These are phyloP conservation scores for Anorthoa munda DNA, from an alignment of 2,888 invertebrate species.

Conservation along the genomic window DNA sequence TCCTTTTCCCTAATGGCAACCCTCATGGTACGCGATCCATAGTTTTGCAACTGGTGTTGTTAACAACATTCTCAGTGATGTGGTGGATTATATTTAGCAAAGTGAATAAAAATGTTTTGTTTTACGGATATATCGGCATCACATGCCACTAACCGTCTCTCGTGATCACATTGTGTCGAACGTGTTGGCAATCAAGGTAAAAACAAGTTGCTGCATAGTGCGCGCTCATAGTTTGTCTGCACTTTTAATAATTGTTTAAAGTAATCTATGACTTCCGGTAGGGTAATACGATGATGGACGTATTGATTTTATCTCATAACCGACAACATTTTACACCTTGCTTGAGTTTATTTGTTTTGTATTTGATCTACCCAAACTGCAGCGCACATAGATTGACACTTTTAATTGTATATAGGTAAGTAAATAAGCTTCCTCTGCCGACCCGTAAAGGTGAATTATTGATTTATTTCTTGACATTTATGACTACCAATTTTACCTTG, in stretches of 20 bases:
- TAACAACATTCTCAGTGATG: background rate
- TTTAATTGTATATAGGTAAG: too few relatives aligned
- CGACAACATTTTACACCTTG: too few relatives aligned
- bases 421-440: too few relatives aligned
- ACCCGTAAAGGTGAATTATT: background rate
- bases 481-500: background rate
- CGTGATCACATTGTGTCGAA: slow-evolving; percentile 45
- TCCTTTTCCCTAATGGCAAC: slow-evolving; percentile 33
- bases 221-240: slow-evolving; percentile 14
- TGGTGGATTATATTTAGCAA: slow-evolving; percentile 17
- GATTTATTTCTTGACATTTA: background rate
- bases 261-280: background rate
- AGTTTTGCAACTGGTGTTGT: slow-evolving; percentile 19
- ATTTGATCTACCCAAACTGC: too few relatives aligned
- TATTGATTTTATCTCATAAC: slow-evolving; percentile 10
- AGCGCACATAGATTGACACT: too few relatives aligned
- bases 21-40: slow-evolving; percentile 15
- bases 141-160: slow-evolving; percentile 29
- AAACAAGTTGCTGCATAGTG: slow-evolving; percentile 5
- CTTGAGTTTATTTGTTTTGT: too few relatives aligned
- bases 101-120: slow-evolving; percentile 25
- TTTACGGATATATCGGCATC: slow-evolving; percentile 22
- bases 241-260: background rate
- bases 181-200: slow-evolving; percentile 52
- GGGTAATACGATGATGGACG: slow-evolving; percentile 1